phyloP scores from a whole-genome alignment of 2,888 invertebrate species.

The Pammene aurita region DNA sequence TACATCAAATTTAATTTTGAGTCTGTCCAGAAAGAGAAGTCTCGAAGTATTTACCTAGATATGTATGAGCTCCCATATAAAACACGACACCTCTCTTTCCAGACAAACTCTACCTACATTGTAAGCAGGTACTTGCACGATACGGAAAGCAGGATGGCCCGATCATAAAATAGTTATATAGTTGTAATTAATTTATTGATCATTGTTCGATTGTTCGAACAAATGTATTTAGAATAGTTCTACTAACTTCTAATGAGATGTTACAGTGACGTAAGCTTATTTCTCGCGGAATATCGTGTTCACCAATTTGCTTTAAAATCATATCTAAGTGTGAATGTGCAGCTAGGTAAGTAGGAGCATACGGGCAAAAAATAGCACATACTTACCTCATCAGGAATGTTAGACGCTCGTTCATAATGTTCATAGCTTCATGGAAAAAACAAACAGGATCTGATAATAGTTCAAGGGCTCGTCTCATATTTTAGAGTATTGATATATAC shows the following conservation, averaged over 20 bases:
- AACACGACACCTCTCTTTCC: too few relatives aligned
- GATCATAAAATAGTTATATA: conserved; percentile 8
- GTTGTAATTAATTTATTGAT: conserved; percentile 26
- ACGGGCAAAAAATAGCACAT: conserved; percentile 17
- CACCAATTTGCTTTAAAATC: not conserved
- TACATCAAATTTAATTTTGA: too few relatives aligned
- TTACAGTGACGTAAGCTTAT: conserved; percentile 18
- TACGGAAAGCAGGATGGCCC: conserved; percentile 8
- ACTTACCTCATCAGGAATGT: conserved; percentile 24
- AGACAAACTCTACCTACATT: not conserved
- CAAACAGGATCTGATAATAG: conserved; percentile 37
- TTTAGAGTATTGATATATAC: conserved; percentile 1
- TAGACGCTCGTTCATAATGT: conserved; percentile 26
- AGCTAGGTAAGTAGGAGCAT: not conserved
- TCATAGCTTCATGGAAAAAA: conserved; percentile 38
- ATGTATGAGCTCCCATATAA: too few relatives aligned
- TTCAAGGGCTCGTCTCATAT: conserved; percentile 34
- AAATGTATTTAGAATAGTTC: conserved; percentile 24
- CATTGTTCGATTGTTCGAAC: conserved; percentile 35
- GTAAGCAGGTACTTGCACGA: conserved; percentile 4
- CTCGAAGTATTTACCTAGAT: too few relatives aligned
- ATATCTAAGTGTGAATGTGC: not conserved
- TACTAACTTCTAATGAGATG: conserved; percentile 4
- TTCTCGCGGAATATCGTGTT: not conserved
- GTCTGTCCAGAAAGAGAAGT: too few relatives aligned